phyloP scores from a whole-genome alignment of 1,140 invertebrate genomes.

The Sycophaga agraensis region DNA sequence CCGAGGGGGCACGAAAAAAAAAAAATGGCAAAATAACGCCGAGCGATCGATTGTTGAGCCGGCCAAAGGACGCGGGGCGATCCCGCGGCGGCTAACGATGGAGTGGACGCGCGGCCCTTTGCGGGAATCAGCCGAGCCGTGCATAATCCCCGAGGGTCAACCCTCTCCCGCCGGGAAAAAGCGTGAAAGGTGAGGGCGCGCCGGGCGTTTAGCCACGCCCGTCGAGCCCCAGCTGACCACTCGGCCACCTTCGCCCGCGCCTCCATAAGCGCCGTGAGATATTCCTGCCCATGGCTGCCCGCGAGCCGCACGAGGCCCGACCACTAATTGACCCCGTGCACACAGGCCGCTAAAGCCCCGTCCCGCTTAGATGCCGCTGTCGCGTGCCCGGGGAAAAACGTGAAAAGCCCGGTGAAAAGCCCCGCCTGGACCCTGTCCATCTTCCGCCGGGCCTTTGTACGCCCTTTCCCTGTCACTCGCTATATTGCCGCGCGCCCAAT shows the following conservation, averaged over 20 bases:
- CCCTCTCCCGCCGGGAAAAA: too few relatives aligned
- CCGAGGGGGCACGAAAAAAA: too few relatives aligned
- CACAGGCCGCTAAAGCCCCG: not conserved
- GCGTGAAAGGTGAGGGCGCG: too few relatives aligned
- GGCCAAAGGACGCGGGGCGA: too few relatives aligned
- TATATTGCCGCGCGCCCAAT: too few relatives aligned
- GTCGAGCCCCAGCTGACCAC: constrained; percentile 1
- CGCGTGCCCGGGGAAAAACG: not conserved
- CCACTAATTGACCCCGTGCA: constrained; percentile 8
- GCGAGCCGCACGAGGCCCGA: not conserved
- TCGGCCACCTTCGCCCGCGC: constrained; percentile 3
- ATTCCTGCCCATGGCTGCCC: too few relatives aligned
- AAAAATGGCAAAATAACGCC: too few relatives aligned
- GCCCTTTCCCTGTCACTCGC: too few relatives aligned
- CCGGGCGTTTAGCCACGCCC: not conserved
- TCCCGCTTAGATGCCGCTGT: too few relatives aligned
- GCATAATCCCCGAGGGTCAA: constrained; percentile 21
- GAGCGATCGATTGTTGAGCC: too few relatives aligned
- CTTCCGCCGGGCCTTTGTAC: not conserved
- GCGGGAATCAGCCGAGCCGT: not conserved
- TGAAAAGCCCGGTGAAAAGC: not conserved
- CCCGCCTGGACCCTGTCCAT: constrained; percentile 6
- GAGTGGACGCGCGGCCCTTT: too few relatives aligned
- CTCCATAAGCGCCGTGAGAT: constrained; percentile 19
- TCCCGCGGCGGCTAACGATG: too few relatives aligned